phyloP scores from a whole-genome alignment of 2,797 vertebrate genomes.

The Sylvia borin region DNA sequence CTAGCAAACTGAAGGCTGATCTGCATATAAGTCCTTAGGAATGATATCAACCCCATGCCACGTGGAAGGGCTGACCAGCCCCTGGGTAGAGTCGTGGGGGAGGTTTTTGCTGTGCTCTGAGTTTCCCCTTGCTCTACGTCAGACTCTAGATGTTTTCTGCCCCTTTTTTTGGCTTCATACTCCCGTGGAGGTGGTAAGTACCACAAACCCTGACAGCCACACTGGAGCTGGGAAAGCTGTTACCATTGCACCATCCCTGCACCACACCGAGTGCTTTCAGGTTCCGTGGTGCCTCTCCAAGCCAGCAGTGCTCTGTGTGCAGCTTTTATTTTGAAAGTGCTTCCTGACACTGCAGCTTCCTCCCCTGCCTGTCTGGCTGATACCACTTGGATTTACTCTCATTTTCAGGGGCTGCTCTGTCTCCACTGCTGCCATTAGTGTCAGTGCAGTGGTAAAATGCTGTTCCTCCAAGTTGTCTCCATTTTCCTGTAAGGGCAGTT shows the following conservation, averaged over 20 bases:
- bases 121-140: not conserved
- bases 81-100: not conserved
- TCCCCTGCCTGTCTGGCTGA: slow-evolving; percentile 26
- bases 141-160: not conserved
- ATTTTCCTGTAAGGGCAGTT: slow-evolving; percentile 48
- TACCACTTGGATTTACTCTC: slow-evolving; percentile 40
- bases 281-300: not conserved
- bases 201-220: not conserved
- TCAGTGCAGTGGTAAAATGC: slow-evolving; percentile 59
- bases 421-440: slow-evolving; percentile 51
- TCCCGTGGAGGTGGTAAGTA: not conserved
- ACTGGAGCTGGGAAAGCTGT: not conserved
- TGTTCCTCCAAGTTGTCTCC: slow-evolving; percentile 37
- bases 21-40: not conserved
- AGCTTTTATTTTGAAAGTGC: slow-evolving; percentile 42
- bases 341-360: not conserved
- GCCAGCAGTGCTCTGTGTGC: not conserved
- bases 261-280: rapidly evolving
- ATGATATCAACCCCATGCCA: not conserved
- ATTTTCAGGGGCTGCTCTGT: slow-evolving; percentile 52
- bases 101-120: not conserved
- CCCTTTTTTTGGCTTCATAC: not conserved
- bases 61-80: not conserved
- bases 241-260: not conserved
- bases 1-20: not conserved